A percentile compares a stretch with the other conserved stretches of the same genome.
These are phyloP conservation scores for Rhabdornis inornatus DNA, from an alignment of 2,113 vertebrate species.

Conservation along the genomic window DNA sequence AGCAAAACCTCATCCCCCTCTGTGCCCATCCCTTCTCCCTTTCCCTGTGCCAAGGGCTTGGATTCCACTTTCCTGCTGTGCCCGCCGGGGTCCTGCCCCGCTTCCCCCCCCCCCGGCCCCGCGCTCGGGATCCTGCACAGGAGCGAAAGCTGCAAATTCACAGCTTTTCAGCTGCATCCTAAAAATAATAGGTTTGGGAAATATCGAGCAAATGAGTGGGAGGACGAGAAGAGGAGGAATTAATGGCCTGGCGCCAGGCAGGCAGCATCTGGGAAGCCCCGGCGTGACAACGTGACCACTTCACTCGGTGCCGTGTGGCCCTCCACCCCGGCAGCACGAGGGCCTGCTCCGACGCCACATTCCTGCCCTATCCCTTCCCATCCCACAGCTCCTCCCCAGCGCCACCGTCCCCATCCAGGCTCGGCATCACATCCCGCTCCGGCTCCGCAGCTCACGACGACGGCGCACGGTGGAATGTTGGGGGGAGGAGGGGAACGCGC, in stretches of 20 bases:
- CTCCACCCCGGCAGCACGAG: accelerated
- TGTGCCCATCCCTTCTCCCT: accelerated
- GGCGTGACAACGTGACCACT: not conserved
- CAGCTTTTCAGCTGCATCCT: conserved; percentile 53
- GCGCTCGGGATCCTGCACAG: not conserved
- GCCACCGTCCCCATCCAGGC: not conserved
- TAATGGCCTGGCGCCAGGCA: conserved; percentile 32
- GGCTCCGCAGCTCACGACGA: accelerated
- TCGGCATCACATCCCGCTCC: not conserved
- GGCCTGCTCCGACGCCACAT: accelerated
- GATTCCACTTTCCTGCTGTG: not conserved
- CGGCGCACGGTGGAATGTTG: accelerated
- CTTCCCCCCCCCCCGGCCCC: not conserved
- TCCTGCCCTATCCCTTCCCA: not conserved
- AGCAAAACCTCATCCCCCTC: not conserved
- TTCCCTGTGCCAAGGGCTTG: accelerated
- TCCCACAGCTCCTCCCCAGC: not conserved
- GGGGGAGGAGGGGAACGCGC: not conserved
- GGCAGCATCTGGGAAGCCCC: conserved; percentile 34
- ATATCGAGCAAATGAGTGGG: conserved; percentile 61
- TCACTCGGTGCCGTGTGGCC: accelerated
- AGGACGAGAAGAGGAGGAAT: conserved; percentile 41
- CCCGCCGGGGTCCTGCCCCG: not conserved
- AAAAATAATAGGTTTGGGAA: conserved; percentile 66
- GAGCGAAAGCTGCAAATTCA: conserved; percentile 24